Evolutionary conservation across 2,888 invertebrate species (phyloP), one percentile per base, ranked within the genome.

Genomic region (Sycophila texana): DNA sequence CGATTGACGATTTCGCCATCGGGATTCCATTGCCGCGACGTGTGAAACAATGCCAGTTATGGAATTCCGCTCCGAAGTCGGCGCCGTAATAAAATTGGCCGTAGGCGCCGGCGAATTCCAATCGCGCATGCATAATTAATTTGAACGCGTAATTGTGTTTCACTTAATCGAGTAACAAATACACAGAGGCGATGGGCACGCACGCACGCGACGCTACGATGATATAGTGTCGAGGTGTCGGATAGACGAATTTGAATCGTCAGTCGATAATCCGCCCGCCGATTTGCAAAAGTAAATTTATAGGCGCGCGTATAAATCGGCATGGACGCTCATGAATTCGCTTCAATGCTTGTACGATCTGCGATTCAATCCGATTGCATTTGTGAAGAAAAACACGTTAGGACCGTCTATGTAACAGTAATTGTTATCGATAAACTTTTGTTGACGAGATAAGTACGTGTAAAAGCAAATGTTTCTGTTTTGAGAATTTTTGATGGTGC

Each of bases 121-220:
- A 67, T 67, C 26, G 57, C 49, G 71, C 60, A 51, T 61, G 16
- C 51, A 72, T 72, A 72, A 72, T 72, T 51, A 51, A 72, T 51
- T 22, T 1, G 20, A 16, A 7, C 39, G 16, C 39, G 39, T 63
- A 47, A 53, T 53, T 53, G 22, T 53, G 22, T 51, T 53, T 53
- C 60, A 26, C 39, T 72, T 51, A 72, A 60, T 49, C 60, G 60
- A 61, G 4, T 20, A 20, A 63, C 16, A 7, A 7, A 26, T 22
- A 22, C 20, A 63, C 3, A 63, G 16, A 10, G 26, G 26, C 26
- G 26, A 3, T 1, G 26, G 26, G 10, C 39, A 7, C 1, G 1
- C 10, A 39, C 10, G 39, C 39, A 39, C 39, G 10, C 39, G 39
- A 10, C 39, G 39, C 39, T 39, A 10, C 39, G 57, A n/a, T n/a